Percentiles rank a stretch among this genome's conserved stretches.
phyloP scores from a whole-genome alignment of 2,888 invertebrate genomes.

The Harpalus rufipes region DNA sequence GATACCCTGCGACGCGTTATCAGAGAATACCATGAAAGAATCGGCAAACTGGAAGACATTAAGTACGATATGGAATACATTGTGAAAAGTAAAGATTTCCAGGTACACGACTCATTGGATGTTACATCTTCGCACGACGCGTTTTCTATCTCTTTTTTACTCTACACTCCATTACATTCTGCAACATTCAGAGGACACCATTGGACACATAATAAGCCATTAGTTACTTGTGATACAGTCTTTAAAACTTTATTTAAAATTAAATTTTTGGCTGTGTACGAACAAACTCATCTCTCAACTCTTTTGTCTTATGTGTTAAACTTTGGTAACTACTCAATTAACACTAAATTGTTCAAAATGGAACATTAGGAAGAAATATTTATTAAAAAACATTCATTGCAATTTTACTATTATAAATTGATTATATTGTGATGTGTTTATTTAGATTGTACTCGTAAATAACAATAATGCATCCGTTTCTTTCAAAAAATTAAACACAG shows the following conservation, averaged over 20 bases:
- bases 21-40: conserved; percentile 93
- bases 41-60: conserved; percentile 92
- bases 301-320: not conserved
- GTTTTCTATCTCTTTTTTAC: conserved; percentile 62
- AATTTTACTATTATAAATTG: no score
- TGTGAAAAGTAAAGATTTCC: conserved; percentile 98
- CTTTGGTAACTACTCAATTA: not conserved
- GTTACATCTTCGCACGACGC: conserved; percentile 61
- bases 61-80: conserved; percentile 99
- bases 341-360: not conserved
- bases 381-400: not conserved
- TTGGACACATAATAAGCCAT: not conserved
- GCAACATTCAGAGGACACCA: conserved; percentile 51
- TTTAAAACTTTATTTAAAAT: not conserved
- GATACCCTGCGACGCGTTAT: conserved; percentile 87
- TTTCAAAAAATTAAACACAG: no score
- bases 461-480: no score
- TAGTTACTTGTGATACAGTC: not conserved
- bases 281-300: not conserved
- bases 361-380: not conserved
- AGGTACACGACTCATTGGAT: conserved; percentile 84
- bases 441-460: no score
- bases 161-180: conserved; percentile 53
- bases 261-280: not conserved
- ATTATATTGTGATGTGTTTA: no score